Conservation (phyloP, 1,140 invertebrate species). For the Hylyphantes graminicola region DNA sequence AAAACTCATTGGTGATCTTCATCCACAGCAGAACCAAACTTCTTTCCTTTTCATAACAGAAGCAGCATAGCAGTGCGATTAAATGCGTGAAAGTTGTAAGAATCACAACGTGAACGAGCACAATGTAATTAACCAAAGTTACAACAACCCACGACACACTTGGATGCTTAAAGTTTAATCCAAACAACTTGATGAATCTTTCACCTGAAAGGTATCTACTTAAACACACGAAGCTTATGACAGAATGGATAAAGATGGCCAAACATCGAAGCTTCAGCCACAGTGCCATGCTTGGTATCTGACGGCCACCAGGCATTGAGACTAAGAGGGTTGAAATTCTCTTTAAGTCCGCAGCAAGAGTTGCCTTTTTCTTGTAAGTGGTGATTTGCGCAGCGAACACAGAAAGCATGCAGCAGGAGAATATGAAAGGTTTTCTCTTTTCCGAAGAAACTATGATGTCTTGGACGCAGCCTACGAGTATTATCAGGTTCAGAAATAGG, state of each 20-base stretch:
- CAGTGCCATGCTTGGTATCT: no score
- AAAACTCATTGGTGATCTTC: neutral
- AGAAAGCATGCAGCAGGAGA: neutral
- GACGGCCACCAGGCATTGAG: neutral
- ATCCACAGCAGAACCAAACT: neutral
- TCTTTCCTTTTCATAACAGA: neutral
- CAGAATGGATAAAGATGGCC: neutral
- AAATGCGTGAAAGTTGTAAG: neutral
- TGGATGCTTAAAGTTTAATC: neutral
- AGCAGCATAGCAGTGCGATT: neutral
- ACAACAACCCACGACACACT: no score
- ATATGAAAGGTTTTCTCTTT: neutral
- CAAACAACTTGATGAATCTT: neutral
- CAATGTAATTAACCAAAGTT: neutral
- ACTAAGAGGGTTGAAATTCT: neutral
- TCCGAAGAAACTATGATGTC: neutral
- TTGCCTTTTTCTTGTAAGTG: neutral
- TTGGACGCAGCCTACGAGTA: neutral
- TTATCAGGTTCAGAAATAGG: neutral
- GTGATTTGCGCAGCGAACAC: neutral
- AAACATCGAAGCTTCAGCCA: neutral
- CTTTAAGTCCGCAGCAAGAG: neutral
- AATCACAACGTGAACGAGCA: neutral
- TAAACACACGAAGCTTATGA: neutral
- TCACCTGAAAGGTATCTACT: no score